phyloP scores from a whole-genome alignment of 1,140 invertebrate species.

The Drosophila baimaii region DNA sequence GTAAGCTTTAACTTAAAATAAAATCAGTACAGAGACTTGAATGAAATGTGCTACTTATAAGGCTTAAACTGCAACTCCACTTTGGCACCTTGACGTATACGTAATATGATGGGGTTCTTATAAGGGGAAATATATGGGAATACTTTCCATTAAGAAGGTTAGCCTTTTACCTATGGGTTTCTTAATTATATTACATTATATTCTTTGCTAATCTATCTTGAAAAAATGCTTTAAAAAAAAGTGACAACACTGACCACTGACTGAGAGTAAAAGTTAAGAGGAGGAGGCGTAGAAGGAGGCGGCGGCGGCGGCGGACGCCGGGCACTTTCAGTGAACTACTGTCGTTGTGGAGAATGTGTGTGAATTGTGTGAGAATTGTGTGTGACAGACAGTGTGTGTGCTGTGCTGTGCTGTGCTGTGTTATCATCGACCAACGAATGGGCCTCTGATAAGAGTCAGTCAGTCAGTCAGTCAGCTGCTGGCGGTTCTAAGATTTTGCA shows the following conservation, averaged over 20 bases:
- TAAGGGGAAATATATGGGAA: not conserved
- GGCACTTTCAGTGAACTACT: slow-evolving; percentile 60
- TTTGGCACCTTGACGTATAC: not conserved
- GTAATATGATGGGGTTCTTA: not conserved
- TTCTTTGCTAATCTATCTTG: too few relatives aligned
- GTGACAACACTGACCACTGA: not conserved
- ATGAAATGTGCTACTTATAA: too few relatives aligned
- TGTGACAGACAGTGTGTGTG: slow-evolving; percentile 24
- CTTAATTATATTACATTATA: too few relatives aligned
- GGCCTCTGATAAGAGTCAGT: slow-evolving; percentile 15
- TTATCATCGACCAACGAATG: slow-evolving; percentile 26
- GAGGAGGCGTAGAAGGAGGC: too few relatives aligned
- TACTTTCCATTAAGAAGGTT: too few relatives aligned
- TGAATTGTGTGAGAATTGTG: slow-evolving; percentile 2
- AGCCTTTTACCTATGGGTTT: too few relatives aligned
- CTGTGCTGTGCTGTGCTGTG: slow-evolving; percentile 8
- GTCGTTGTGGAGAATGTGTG: not conserved
- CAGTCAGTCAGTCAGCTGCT: slow-evolving; percentile 6
- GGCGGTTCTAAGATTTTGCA: slow-evolving; percentile 20
- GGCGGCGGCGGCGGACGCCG: too few relatives aligned
- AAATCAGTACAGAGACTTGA: too few relatives aligned
- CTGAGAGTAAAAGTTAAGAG: not conserved
- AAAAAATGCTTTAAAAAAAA: too few relatives aligned
- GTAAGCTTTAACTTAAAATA: too few relatives aligned
- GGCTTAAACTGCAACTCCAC: not conserved